A percentile compares a stretch with the other conserved stretches of the same genome.
phyloP scores from a whole-genome alignment of 2,797 vertebrate species.

The Uromys caudimaculatus region DNA sequence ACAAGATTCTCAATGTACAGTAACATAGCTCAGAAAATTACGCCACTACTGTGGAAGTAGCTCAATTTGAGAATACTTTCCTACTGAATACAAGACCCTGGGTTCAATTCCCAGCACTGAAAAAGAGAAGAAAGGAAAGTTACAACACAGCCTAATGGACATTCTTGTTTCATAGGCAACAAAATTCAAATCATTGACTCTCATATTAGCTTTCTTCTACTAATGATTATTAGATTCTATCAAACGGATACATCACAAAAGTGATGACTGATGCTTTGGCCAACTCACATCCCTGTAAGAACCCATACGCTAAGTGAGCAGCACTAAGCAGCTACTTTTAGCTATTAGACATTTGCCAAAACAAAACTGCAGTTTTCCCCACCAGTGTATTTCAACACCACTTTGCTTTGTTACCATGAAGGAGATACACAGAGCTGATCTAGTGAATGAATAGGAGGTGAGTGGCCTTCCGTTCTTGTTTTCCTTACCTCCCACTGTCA shows the following conservation, averaged over 20 bases:
- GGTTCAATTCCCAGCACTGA: not conserved
- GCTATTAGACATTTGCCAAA: slow-evolving; percentile 1
- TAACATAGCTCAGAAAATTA: slow-evolving; percentile 42
- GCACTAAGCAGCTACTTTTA: not conserved
- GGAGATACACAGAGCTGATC: not conserved
- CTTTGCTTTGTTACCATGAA: not conserved
- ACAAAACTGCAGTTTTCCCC: not conserved
- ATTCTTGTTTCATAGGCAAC: not conserved
- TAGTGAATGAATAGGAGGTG: not conserved
- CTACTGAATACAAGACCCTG: not conserved
- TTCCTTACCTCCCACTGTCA: slow-evolving; percentile 21
- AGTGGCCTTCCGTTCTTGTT: not conserved
- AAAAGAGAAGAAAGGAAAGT: not conserved
- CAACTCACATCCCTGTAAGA: not conserved
- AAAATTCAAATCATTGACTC: not conserved
- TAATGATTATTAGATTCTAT: not conserved
- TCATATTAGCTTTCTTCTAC: not conserved
- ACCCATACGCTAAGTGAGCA: not conserved
- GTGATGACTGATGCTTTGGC: not conserved
- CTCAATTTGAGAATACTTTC: not conserved
- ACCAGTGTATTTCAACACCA: not conserved
- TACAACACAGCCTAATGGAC: not conserved
- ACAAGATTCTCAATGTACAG: not conserved
- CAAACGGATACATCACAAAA: not conserved
- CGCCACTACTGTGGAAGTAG: not conserved